Base-by-base conservation (phyloP, 2,888 invertebrate species). In the Diarsia dahlii region DNA sequence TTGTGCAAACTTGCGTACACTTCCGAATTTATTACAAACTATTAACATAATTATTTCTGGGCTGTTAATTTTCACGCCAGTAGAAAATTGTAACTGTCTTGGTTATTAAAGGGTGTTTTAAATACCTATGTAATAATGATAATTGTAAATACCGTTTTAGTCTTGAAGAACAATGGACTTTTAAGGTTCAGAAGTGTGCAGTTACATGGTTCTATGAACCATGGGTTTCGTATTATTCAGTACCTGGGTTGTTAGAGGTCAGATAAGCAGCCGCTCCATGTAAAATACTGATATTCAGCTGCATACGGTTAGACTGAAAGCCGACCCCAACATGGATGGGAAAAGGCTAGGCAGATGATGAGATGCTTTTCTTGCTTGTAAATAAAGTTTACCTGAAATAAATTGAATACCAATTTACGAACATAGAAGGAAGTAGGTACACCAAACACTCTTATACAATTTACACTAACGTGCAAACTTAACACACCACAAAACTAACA, bases 1-100 rank as follows among this genome's bases (percentile, higher is more conserved):
- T 88, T 87, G 75, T 84, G 84, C 73, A 86, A 84, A 77, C 50
- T 69, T 79, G 75, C 78, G 64, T 39, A 69, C 52, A 65, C 71
- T 82, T 68, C 78, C 78, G 72, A 87, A 87, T 76, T 66, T 50
- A 48, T 64, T 45, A 46, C n/a, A 56, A 74, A 50, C 45, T 48
- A 78, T 82, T 78, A 71, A 9, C 76, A 77, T 84, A 84, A 76
- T 84, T 83, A 71, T 84, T 85, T 80, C 76, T 82, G 79, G 70
- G 81, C 68, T 73, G 82, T 82, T 82, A 80, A 85, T 88, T 87
- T 88, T 77, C 72, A 87, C 76, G 71, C 72, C 39, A 77, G 69
- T 80, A n/a, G n/a, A 74, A 80, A 75, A 63, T 56, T 65, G 23
- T 82, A 84, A 87, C 80, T 85, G 81, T 85, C 48, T 69, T 58